Percentiles rank a stretch among this genome's conserved stretches.
phyloP scores from a whole-genome alignment of 1,140 invertebrate genomes.

The Lasioglossum baleicum region DNA sequence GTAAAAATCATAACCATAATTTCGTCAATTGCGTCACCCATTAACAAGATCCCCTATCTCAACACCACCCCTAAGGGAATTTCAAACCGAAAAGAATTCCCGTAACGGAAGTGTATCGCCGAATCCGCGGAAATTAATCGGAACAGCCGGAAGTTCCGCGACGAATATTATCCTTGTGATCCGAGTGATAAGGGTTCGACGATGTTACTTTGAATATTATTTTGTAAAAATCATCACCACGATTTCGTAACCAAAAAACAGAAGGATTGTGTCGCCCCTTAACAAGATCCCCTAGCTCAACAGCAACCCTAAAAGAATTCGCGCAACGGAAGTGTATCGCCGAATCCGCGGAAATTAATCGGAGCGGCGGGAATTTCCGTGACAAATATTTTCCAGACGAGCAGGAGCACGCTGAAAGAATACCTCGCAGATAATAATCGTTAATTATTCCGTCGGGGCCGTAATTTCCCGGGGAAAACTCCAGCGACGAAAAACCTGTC shows the following conservation, averaged over 20 bases:
- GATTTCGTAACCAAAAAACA: too few relatives aligned
- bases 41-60: neutral
- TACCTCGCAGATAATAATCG: slow-evolving; percentile 50
- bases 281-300: neutral
- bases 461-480: slow-evolving; percentile 35
- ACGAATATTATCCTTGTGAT: slow-evolving; percentile 3
- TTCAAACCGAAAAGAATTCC: too few relatives aligned
- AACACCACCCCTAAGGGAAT: too few relatives aligned
- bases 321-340: neutral
- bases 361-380: neutral
- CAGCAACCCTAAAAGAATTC: too few relatives aligned
- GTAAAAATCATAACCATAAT: too few relatives aligned
- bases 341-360: slow-evolving; percentile 5
- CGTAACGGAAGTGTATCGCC: neutral
- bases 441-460: slow-evolving; percentile 46
- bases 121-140: slow-evolving; percentile 7
- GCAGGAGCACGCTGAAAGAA: slow-evolving; percentile 35
- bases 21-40: too few relatives aligned
- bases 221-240: too few relatives aligned
- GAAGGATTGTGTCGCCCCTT: too few relatives aligned
- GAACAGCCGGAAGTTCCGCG: neutral
- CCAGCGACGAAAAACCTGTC: neutral
- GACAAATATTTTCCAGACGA: slow-evolving; percentile 12
- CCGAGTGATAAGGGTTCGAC: too few relatives aligned
- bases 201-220: too few relatives aligned